Conservation (phyloP, 30 jellyfish, hydroid and myxozoan species). For the Rhopilema esculentum region DNA sequence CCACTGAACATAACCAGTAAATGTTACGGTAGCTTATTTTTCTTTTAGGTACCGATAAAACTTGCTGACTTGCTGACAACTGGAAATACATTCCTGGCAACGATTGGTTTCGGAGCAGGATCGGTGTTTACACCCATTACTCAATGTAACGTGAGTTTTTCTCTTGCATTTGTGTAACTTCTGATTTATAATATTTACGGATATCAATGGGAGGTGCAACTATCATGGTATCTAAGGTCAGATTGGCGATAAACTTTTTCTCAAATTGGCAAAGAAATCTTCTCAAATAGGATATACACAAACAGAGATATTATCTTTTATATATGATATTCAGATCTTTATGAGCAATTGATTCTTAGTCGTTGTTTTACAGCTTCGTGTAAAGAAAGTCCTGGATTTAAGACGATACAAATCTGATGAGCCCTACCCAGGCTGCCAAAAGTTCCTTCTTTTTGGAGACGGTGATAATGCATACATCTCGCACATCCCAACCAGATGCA, state of each 20-base stretch:
- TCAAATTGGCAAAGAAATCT: too few relatives aligned
- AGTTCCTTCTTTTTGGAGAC: constrained; percentile 50
- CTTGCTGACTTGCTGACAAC: constrained; percentile 50
- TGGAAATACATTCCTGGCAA: constrained; percentile 30
- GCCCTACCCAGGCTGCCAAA: constrained; percentile 29
- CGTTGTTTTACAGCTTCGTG: constrained; percentile 19
- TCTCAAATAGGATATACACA: too few relatives aligned
- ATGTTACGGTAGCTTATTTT: not conserved
- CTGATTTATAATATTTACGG: not conserved
- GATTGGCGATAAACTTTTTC: too few relatives aligned
- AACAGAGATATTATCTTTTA: too few relatives aligned
- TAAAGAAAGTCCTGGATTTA: constrained; percentile 46
- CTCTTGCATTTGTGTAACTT: not conserved
- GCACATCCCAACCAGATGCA: constrained; percentile 69
- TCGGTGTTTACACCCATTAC: constrained; percentile 18
- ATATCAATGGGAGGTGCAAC: not conserved
- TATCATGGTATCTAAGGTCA: too few relatives aligned
- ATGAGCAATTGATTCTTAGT: not conserved
- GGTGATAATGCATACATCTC: constrained; percentile 52
- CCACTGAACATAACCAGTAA: too few relatives aligned
- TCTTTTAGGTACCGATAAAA: constrained; percentile 56
- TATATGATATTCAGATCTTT: too few relatives aligned
- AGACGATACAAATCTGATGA: constrained; percentile 46
- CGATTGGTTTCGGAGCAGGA: constrained; percentile 46
- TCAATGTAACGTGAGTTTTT: constrained; percentile 25